Evolutionary conservation across 2,113 vertebrate genomes (phyloP).

Genomic region (Oxyruncus cristatus): DNA sequence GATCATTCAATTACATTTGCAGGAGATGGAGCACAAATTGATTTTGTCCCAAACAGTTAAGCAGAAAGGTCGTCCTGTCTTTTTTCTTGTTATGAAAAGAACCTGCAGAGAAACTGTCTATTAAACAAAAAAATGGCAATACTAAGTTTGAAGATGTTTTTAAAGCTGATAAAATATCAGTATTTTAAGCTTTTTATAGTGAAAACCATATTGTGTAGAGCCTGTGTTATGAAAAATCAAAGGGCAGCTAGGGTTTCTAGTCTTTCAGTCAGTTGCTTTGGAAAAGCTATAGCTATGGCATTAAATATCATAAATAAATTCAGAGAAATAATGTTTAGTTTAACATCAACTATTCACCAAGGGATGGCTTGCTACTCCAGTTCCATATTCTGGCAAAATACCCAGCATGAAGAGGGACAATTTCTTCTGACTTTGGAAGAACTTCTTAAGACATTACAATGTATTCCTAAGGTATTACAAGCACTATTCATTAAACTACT

Average conservation of each 20-base stretch:
- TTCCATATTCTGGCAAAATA: not conserved
- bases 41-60: conserved; percentile 50
- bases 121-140: not conserved
- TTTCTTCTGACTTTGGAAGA: not conserved
- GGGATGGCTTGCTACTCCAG: not conserved
- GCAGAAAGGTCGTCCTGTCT: conserved; percentile 24
- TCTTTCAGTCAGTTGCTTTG: not conserved
- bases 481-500: not conserved
- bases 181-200: not conserved
- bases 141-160: not conserved
- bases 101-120: not conserved
- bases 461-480: not conserved
- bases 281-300: not conserved
- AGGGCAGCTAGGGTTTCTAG: not conserved
- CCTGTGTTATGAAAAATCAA: not conserved
- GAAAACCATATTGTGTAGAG: not conserved
- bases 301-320: not conserved
- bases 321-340: not conserved
- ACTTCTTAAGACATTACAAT: not conserved
- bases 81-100: not conserved
- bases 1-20: conserved; percentile 50
- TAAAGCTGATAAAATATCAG: not conserved
- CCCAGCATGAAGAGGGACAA: not conserved
- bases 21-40: conserved; percentile 44
- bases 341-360: not conserved